These are phyloP conservation scores for Epinephelus lanceolatus DNA, from an alignment of 2,113 vertebrate species.

Conservation along the genomic window DNA sequence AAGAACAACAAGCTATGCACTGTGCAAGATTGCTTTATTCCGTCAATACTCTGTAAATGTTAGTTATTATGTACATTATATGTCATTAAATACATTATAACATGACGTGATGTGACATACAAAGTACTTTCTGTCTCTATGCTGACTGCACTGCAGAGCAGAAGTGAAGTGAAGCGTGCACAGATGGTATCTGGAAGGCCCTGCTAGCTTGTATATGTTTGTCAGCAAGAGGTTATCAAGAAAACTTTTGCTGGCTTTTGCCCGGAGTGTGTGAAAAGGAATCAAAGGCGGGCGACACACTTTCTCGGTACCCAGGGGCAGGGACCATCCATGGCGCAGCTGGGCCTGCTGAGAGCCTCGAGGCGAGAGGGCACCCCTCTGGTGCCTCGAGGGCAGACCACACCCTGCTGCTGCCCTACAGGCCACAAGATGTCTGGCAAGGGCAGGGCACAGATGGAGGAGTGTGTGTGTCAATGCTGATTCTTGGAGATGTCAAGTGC, in stretches of 20 bases:
- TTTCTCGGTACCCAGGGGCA: constrained; percentile 46
- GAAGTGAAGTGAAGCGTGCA: constrained; percentile 12
- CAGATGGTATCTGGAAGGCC: constrained; percentile 12
- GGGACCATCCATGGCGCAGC: constrained; percentile 70
- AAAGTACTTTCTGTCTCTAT: not conserved
- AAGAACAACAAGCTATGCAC: not conserved
- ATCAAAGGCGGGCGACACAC: constrained; percentile 57
- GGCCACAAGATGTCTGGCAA: constrained; percentile 71
- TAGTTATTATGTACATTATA: not conserved
- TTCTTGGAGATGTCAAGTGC: constrained; percentile 32
- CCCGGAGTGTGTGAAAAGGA: constrained; percentile 44
- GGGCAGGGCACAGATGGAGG: constrained; percentile 72
- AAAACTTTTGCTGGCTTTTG: constrained; percentile 41
- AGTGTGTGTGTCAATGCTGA: constrained; percentile 14
- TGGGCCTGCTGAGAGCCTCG: constrained; percentile 71
- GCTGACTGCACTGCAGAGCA: not conserved
- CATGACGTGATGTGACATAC: not conserved
- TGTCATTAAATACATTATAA: not conserved
- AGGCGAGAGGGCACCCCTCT: constrained; percentile 73
- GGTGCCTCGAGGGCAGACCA: constrained; percentile 73
- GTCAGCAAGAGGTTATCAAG: constrained; percentile 52
- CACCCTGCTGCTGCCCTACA: constrained; percentile 70
- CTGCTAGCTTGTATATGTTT: constrained; percentile 36
- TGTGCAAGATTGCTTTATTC: not conserved
- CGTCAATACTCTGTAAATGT: not conserved